These are phyloP conservation scores for Trachurus trachurus DNA, from an alignment of 2,797 vertebrate genomes.

Conservation along the genomic window DNA sequence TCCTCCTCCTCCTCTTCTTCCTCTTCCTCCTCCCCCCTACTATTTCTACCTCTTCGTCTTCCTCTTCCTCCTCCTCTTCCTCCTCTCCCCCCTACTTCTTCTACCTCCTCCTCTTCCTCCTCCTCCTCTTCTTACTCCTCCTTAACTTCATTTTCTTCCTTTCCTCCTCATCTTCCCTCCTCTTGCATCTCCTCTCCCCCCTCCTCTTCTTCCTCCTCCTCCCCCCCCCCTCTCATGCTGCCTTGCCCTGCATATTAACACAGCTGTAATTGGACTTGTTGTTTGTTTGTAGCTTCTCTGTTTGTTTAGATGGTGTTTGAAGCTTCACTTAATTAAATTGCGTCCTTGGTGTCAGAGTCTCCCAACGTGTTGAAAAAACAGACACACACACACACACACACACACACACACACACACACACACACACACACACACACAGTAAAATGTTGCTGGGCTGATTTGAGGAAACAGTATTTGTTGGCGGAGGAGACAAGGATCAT, in stretches of 20 bases:
- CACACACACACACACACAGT: constrained; percentile 1
- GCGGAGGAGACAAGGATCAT: constrained; percentile 16
- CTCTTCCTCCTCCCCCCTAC: no score
- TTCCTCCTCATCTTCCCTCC: no score
- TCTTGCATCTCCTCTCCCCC: no score
- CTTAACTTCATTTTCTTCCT: no score
- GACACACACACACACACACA: no score
- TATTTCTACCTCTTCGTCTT: no score
- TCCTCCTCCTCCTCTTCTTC: no score
- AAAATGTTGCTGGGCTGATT: constrained; percentile 34
- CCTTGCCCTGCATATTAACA: constrained; percentile 76
- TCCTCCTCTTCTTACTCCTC: constrained; percentile 8
- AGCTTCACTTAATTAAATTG: constrained; percentile 75
- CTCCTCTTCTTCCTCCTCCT: constrained; percentile 15
- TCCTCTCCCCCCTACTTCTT: no score
- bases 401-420: no score
- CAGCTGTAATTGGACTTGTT: constrained; percentile 76
- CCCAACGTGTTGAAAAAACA: constrained; percentile 28
- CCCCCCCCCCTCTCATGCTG: constrained; percentile 54
- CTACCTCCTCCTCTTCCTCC: constrained; percentile 26
- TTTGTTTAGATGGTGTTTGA: constrained; percentile 80
- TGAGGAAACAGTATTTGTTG: constrained; percentile 10
- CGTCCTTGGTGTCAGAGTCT: constrained; percentile 66
- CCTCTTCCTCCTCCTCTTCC: no score
- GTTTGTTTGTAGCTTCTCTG: constrained; percentile 75